Base-by-base conservation (phyloP, 2,797 vertebrate genomes). In the Heterohyrax brucei region DNA sequence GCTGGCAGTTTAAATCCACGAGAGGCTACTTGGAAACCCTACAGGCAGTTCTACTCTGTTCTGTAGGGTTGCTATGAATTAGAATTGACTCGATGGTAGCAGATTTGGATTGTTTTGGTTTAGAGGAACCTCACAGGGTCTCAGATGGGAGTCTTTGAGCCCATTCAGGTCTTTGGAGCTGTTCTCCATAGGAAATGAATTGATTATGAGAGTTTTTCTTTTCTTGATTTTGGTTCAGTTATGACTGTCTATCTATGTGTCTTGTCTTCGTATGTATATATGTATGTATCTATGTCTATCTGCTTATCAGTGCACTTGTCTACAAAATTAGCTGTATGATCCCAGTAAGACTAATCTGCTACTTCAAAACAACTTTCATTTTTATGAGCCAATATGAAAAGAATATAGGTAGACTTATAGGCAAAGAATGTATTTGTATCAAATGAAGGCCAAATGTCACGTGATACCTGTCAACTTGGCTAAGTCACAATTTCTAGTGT, bases 331-430 rank as follows among this genome's bases (percentile, higher is more conserved):
- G 33, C 5, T 64, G 48, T 10, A 88, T 79, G 62, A 82, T 70
- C 7, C 7, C 46, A 78, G 81, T 53, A 77, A 77, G 61, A 83
- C 61, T 77, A 77, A 77, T 5, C 2, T 79, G 59, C 13, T 80
- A 87, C 84, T 95, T 18, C 33, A 30, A 79, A 85, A 81, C 10
- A 59, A 56, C 13, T 88, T 90, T 84, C 84, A 59, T 85, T 91
- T 2, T 59, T 94, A 39, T 22, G 44, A 93, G 12, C 19, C 14
- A 66, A 72, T 59, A 91, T 76, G 77, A 64, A 86, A 86, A 72
- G 28, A 62, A 78, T 7, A 86, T 3, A 81, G 5, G 21, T 33
- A 39, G 6, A 59, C n/a, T 79, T 64, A 53, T 10, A 56, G 44
- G 22, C 44, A 87, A 59, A 73, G n/a, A 56, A 80, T 87, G 44